Conservation (phyloP, 2,113 vertebrate species). For the Pandion haliaetus region DNA sequence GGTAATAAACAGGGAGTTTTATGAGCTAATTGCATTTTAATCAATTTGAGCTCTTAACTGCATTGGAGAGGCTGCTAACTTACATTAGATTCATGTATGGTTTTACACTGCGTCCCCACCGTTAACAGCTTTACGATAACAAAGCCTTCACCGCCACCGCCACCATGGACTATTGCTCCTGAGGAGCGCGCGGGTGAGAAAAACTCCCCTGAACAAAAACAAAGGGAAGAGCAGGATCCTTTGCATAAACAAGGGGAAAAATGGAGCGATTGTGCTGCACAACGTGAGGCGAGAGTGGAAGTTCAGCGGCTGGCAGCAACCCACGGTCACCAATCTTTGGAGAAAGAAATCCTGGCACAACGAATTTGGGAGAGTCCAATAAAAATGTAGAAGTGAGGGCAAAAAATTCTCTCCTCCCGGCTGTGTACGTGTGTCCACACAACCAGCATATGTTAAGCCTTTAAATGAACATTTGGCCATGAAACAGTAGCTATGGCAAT, state of each 20-base stretch:
- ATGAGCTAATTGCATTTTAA: conserved; percentile 47
- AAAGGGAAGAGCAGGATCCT: not conserved
- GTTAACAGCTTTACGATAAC: not conserved
- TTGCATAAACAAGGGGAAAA: not conserved
- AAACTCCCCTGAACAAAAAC: not conserved
- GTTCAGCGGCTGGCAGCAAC: not conserved
- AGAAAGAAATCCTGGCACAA: conserved; percentile 17
- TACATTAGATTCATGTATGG: not conserved
- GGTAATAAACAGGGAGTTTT: conserved; percentile 35
- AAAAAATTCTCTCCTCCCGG: conserved; percentile 1
- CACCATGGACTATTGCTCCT: not conserved
- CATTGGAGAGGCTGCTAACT: conserved; percentile 24
- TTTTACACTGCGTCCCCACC: not conserved
- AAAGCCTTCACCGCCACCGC: not conserved
- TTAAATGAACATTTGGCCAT: conserved; percentile 53
- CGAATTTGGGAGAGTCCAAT: not conserved
- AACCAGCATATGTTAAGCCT: conserved; percentile 49
- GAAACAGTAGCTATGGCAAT: conserved; percentile 60
- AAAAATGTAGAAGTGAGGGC: not conserved
- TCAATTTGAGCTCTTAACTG: conserved; percentile 32
- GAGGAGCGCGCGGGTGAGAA: not conserved
- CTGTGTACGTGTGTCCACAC: conserved; percentile 25
- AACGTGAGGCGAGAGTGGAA: not conserved
- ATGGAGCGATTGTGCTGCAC: not conserved
- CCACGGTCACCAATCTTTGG: not conserved